A percentile compares a stretch with the other conserved stretches of the same genome.
phyloP scores from a whole-genome alignment of 2,113 vertebrate species.

The Vombatus ursinus region DNA sequence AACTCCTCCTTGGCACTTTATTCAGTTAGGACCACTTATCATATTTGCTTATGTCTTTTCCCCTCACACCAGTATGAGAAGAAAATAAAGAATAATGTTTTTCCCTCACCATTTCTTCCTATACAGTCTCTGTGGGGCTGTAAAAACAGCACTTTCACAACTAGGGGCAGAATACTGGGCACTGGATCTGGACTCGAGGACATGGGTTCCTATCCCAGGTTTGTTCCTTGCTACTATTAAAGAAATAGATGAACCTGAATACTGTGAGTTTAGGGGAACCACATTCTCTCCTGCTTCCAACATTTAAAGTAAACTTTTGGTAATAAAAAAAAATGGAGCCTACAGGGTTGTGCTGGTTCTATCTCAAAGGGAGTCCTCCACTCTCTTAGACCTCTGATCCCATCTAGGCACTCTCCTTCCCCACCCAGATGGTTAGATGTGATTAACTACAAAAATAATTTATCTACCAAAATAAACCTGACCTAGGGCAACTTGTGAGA shows the following conservation, averaged over 20 bases:
- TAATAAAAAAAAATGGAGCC: too few species aligned
- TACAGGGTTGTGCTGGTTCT: too few species aligned
- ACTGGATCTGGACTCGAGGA: background rate
- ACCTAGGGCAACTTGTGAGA: background rate
- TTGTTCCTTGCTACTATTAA: background rate
- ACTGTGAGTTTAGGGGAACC: too few species aligned
- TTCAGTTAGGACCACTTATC: background rate
- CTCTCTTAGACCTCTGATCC: background rate
- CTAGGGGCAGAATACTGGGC: too few species aligned
- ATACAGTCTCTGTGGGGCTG: background rate
- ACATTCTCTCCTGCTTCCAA: too few species aligned
- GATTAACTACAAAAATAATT: background rate
- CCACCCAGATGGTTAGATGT: background rate
- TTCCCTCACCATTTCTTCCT: slow-evolving; percentile 21
- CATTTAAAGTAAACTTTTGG: too few species aligned
- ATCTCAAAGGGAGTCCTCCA: background rate
- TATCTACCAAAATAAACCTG: background rate
- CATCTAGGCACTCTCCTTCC: background rate
- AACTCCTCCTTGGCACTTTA: background rate
- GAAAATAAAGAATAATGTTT: slow-evolving; percentile 33
- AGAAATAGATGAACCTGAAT: too few species aligned
- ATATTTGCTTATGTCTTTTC: slow-evolving; percentile 3
- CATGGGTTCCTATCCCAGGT: too few species aligned
- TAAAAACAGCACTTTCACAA: slow-evolving; percentile 4
- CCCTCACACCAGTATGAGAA: slow-evolving; percentile 43